Percentiles rank a stretch among this genome's conserved stretches.
Evolutionary conservation across 2,888 invertebrate genomes (phyloP).

Genomic region (Pseudeuparius sepicola): DNA sequence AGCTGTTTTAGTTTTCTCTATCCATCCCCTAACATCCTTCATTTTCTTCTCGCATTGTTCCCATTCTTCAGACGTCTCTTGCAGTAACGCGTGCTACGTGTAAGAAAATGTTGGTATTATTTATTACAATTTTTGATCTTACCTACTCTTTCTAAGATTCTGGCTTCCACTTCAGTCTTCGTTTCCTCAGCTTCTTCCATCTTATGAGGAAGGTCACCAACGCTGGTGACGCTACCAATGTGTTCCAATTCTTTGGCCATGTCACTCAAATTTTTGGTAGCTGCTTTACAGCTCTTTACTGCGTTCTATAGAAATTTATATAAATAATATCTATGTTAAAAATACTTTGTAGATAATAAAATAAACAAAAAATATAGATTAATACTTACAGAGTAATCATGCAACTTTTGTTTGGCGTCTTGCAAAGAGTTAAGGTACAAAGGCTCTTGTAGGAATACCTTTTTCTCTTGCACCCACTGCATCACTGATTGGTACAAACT

Average conservation of each 20-base stretch:
- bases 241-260: conserved; percentile 85
- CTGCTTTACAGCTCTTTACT: conserved; percentile 80
- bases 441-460: conserved; percentile 66
- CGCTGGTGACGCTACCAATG: conserved; percentile 73
- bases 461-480: conserved; percentile 76
- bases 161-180: conserved; percentile 75
- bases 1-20: conserved; percentile 71
- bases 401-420: conserved; percentile 74
- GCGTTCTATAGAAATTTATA: conserved; percentile 64
- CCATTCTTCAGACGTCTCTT: conserved; percentile 92
- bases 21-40: conserved; percentile 80
- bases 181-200: conserved; percentile 79
- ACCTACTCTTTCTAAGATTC: conserved; percentile 72
- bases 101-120: not conserved
- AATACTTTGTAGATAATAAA: conserved; percentile 5
- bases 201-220: conserved; percentile 76
- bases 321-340: no score
- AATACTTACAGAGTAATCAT: conserved; percentile 68
- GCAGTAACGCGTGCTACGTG: conserved; percentile 72
- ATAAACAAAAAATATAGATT: not conserved
- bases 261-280: conserved; percentile 78
- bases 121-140: not conserved
- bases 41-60: conserved; percentile 92
- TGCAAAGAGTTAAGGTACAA: conserved; percentile 67
- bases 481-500: conserved; percentile 72